Conservation (phyloP, 2,888 invertebrate genomes). For the Uropetala carovei region DNA sequence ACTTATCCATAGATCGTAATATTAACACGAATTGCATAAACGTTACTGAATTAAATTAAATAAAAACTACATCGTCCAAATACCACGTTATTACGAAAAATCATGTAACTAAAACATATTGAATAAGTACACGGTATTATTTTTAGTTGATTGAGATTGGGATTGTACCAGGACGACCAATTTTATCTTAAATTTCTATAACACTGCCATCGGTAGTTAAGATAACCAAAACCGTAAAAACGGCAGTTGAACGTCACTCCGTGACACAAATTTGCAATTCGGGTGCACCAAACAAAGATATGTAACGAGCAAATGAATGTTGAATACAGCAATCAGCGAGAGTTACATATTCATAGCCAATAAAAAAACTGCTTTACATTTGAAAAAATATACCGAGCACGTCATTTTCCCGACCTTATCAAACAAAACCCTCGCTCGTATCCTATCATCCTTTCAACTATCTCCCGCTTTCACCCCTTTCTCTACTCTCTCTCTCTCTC, state of each 20-base stretch:
- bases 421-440: neutral
- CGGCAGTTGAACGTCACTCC: neutral
- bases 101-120: neutral
- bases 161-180: neutral
- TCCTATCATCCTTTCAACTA: neutral
- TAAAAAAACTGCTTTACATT: neutral
- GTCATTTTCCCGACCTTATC: neutral
- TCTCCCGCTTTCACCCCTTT: neutral
- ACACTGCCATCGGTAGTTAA: neutral
- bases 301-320: neutral
- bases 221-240: neutral
- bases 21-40: too few species aligned
- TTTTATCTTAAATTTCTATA: neutral
- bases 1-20: neutral
- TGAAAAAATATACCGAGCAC: neutral
- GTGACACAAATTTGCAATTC: neutral
- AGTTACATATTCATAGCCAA: conserved; percentile 1
- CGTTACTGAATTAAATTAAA: neutral
- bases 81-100: neutral
- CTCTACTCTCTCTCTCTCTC: neutral
- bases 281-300: neutral
- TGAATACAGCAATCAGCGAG: neutral
- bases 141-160: neutral
- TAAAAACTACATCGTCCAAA: neutral
- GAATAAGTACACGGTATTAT: neutral